Evolutionary conservation across 2,797 vertebrate genomes (phyloP).

Genomic region (Dermochelys coriacea): DNA sequence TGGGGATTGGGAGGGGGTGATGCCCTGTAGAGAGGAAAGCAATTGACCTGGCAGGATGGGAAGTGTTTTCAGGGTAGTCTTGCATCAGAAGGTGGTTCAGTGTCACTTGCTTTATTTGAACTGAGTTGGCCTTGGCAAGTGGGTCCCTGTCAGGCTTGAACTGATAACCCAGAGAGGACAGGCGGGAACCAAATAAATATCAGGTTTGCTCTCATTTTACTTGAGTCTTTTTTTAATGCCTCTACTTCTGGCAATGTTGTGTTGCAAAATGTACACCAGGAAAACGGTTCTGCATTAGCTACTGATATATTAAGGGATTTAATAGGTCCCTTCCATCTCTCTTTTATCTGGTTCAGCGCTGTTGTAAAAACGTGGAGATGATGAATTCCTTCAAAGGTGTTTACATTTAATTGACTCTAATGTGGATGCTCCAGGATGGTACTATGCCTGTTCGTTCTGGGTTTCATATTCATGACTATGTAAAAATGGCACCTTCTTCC

Average conservation of each 20-base stretch:
- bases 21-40: not conserved
- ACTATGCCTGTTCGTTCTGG: not conserved
- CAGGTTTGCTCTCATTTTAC: conserved; percentile 6
- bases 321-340: not conserved
- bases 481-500: not conserved
- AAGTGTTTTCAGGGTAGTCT: not conserved
- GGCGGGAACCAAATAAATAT: not conserved
- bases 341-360: conserved; percentile 17
- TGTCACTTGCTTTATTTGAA: not conserved
- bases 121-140: not conserved
- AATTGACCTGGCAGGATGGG: not conserved
- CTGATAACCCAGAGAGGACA: conserved; percentile 4
- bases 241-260: conserved; percentile 13
- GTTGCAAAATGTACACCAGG: conserved; percentile 16
- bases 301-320: conserved; percentile 10
- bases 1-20: not conserved
- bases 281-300: not conserved
- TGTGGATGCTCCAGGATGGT: not conserved
- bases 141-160: not conserved
- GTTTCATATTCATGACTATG: not conserved
- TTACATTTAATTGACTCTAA: not conserved
- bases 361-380: conserved; percentile 46
- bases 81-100: not conserved
- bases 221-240: not conserved
- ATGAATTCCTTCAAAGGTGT: conserved; percentile 46